phyloP scores from a whole-genome alignment of 2,113 vertebrate genomes.

The Indicator indicator region DNA sequence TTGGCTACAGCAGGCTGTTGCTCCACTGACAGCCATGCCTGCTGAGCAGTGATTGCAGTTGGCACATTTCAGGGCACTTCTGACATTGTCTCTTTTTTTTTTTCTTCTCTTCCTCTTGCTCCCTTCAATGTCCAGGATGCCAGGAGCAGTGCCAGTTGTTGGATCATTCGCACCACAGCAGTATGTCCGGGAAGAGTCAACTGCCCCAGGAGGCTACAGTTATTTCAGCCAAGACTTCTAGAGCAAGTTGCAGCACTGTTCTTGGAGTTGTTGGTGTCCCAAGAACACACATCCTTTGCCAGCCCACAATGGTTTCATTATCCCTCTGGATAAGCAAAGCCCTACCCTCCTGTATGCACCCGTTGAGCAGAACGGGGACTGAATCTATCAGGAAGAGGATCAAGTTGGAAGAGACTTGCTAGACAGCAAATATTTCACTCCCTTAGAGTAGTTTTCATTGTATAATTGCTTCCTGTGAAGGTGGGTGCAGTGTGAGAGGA shows the following conservation, averaged over 20 bases:
- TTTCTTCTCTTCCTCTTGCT: background rate
- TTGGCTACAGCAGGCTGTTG: slow-evolving; percentile 23
- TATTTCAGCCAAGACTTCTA: slow-evolving; percentile 72
- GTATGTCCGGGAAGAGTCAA: slow-evolving; percentile 73
- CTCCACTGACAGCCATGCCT: slow-evolving; percentile 20
- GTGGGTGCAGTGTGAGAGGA: slow-evolving; percentile 48
- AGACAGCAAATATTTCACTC: slow-evolving; percentile 69
- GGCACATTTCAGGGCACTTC: slow-evolving; percentile 15
- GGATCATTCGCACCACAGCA: slow-evolving; percentile 69
- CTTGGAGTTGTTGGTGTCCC: slow-evolving; percentile 60
- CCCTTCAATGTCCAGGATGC: slow-evolving; percentile 62
- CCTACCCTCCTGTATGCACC: slow-evolving; percentile 49
- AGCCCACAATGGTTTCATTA: slow-evolving; percentile 63
- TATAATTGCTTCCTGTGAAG: slow-evolving; percentile 71
- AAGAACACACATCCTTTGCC: slow-evolving; percentile 65
- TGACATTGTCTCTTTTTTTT: slow-evolving; percentile 22
- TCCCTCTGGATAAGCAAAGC: slow-evolving; percentile 69
- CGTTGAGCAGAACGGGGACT: slow-evolving; percentile 46
- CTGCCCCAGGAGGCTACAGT: slow-evolving; percentile 71
- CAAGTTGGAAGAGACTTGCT: slow-evolving; percentile 67
- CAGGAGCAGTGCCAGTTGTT: slow-evolving; percentile 69
- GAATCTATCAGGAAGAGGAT: slow-evolving; percentile 58
- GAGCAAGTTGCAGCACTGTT: slow-evolving; percentile 58
- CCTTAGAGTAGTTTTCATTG: slow-evolving; percentile 71
- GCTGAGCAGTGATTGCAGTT: slow-evolving; percentile 42